Conservation (phyloP, 2,888 invertebrate genomes). For the Scaptomyza parva region DNA sequence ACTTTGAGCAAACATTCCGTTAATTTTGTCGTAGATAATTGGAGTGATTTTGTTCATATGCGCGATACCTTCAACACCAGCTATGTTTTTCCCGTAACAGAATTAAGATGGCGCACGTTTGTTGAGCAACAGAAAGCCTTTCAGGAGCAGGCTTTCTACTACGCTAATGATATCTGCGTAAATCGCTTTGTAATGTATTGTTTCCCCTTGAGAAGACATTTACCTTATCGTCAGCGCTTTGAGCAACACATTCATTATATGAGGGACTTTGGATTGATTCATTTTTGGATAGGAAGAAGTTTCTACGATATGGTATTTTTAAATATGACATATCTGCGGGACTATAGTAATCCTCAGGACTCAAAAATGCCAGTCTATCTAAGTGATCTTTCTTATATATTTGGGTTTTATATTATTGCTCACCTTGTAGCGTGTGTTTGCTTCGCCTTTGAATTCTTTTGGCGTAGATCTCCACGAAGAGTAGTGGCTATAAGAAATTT, state of each 20-base stretch:
- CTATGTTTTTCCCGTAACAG: conserved; percentile 47
- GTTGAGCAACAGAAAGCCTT: conserved; percentile 60
- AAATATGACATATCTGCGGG: conserved; percentile 10
- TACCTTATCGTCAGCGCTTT: conserved; percentile 60
- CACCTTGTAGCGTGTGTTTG: conserved; percentile 19
- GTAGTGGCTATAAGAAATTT: not conserved
- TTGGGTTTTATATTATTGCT: conserved; percentile 17
- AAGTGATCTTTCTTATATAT: conserved; percentile 45
- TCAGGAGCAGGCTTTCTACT: conserved; percentile 47
- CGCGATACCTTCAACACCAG: conserved; percentile 50
- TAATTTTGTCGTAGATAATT: conserved; percentile 17
- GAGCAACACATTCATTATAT: conserved; percentile 50
- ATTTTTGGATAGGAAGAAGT: conserved; percentile 40
- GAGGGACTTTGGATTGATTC: conserved; percentile 39
- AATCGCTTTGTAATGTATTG: conserved; percentile 9
- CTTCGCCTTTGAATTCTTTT: conserved; percentile 38
- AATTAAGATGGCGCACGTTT: conserved; percentile 50
- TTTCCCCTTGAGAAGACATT: conserved; percentile 34
- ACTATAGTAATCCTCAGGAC: conserved; percentile 23
- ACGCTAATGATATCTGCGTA: conserved; percentile 44
- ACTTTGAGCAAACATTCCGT: too few relatives aligned
- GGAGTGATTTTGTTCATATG: conserved; percentile 6
- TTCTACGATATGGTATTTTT: conserved; percentile 53
- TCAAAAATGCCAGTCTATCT: conserved; percentile 1
- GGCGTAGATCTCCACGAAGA: not conserved